phyloP scores from a whole-genome alignment of 2,113 vertebrate species.

The Alethe castanea region DNA sequence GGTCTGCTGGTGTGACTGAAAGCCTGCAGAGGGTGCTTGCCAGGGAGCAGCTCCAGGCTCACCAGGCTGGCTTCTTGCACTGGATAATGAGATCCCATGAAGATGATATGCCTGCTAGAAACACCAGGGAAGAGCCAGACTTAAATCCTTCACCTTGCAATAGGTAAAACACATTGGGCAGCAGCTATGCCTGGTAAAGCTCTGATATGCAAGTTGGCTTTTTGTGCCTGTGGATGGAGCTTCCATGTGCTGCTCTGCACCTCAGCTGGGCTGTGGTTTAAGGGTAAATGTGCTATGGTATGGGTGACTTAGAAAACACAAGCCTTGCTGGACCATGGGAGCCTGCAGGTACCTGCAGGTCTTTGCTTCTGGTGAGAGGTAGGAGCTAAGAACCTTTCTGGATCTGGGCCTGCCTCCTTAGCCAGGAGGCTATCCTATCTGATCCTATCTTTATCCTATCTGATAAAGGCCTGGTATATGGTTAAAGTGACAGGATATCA shows the following conservation, averaged over 20 bases:
- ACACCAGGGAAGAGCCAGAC: not conserved
- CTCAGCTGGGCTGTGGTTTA: not conserved
- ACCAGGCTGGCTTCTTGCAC: not conserved
- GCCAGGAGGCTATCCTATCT: not conserved
- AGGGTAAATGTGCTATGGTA: not conserved
- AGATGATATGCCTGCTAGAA: not conserved
- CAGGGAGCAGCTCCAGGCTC: not conserved
- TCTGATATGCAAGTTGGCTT: not conserved
- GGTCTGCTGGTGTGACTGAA: not conserved
- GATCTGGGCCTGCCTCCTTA: not conserved
- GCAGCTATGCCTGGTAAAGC: not conserved
- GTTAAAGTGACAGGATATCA: not conserved
- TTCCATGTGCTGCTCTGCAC: not conserved
- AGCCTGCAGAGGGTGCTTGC: not conserved
- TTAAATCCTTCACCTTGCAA: not conserved
- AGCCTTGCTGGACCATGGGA: not conserved
- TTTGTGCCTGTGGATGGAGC: not conserved
- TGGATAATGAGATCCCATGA: not conserved
- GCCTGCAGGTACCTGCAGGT: not conserved
- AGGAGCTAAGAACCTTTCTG: not conserved
- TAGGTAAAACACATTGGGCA: not conserved
- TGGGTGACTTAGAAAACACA: fast-evolving
- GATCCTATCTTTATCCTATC: not conserved
- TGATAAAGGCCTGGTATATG: not conserved
- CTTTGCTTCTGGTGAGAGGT: not conserved